These are phyloP conservation scores for Hippocampus guttulatus DNA, from an alignment of 2,113 vertebrate genomes.

Conservation along the genomic window DNA sequence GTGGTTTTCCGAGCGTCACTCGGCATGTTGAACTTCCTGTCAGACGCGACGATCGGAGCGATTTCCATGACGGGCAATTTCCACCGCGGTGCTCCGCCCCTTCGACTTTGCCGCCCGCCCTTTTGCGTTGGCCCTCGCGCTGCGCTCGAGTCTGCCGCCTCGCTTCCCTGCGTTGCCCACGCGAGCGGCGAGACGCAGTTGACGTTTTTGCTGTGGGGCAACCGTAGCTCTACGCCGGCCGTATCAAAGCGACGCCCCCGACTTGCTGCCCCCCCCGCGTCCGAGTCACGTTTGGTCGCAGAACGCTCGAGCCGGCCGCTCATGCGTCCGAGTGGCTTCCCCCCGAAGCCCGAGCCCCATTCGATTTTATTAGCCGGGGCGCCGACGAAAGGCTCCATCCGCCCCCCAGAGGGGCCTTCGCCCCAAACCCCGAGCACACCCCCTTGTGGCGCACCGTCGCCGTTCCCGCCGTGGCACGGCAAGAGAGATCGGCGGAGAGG, in stretches of 20 bases:
- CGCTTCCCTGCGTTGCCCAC: conserved; percentile 47
- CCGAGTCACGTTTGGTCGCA: conserved; percentile 11
- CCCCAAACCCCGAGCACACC: conserved; percentile 23
- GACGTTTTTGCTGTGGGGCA: background rate
- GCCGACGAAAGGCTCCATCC: conserved; percentile 36
- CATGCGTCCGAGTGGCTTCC: conserved; percentile 41
- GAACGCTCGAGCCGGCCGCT: conserved; percentile 33
- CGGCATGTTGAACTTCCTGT: background rate
- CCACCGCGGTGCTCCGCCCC: conserved; percentile 15
- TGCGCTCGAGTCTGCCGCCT: conserved; percentile 14
- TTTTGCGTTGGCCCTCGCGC: conserved; percentile 6
- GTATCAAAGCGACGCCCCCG: background rate
- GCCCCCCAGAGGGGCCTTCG: conserved; percentile 13
- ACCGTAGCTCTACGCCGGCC: no score
- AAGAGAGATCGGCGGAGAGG: background rate
- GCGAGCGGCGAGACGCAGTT: conserved; percentile 30
- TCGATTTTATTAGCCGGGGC: conserved; percentile 37
- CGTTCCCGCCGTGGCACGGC: background rate
- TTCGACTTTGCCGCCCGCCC: conserved; percentile 23
- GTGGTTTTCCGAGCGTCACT: background rate
- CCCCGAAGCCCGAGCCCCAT: conserved; percentile 33
- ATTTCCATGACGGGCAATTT: conserved; percentile 2
- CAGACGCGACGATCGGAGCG: conserved; percentile 6
- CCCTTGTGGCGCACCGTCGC: conserved; percentile 26
- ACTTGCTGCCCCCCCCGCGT: conserved; percentile 26